Conservation (phyloP, 2,113 vertebrate species). For the Crotalus tigris region DNA sequence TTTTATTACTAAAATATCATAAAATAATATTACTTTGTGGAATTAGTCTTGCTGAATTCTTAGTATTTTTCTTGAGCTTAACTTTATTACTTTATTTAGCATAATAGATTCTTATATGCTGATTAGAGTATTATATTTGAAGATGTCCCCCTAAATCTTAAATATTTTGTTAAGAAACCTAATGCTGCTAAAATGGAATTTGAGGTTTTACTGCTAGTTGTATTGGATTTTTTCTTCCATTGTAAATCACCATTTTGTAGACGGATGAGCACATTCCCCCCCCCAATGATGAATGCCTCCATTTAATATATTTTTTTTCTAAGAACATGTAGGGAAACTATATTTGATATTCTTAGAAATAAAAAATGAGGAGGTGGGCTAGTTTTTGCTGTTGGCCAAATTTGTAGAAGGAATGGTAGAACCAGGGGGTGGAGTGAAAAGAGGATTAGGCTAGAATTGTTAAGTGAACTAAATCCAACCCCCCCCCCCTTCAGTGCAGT, state of each 20-base stretch:
- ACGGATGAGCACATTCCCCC: too few relatives aligned
- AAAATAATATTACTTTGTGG: neutral
- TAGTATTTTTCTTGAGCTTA: neutral
- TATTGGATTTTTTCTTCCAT: neutral
- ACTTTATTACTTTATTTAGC: neutral
- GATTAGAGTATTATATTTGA: neutral
- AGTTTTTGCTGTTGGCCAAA: neutral
- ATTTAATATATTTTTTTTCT: neutral
- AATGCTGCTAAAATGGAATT: neutral
- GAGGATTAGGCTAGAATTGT: neutral
- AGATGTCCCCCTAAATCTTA: neutral
- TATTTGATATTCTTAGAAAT: neutral
- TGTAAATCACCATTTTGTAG: too few relatives aligned
- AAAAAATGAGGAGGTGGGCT: neutral
- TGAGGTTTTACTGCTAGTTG: neutral
- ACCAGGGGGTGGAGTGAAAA: neutral
- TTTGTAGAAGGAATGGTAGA: neutral
- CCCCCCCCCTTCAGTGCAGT: neutral
- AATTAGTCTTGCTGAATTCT: neutral
- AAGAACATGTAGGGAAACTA: neutral
- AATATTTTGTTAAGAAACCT: neutral
- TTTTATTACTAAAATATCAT: neutral
- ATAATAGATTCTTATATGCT: neutral
- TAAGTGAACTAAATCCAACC: neutral
- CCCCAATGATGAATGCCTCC: neutral